Conservation (phyloP, 2,888 invertebrate genomes). For the Chromoteleia sp. region DNA sequence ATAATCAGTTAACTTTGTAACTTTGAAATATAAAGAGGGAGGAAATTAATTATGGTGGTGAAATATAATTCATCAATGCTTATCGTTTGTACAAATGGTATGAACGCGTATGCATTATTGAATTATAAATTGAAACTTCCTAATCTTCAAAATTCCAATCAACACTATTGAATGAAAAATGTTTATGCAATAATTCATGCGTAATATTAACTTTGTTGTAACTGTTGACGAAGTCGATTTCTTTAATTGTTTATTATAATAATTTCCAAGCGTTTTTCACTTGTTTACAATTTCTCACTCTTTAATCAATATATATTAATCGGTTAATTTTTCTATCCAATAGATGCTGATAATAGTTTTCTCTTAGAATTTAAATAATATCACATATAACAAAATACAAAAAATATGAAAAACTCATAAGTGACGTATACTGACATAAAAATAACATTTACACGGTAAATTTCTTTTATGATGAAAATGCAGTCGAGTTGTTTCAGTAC, state of each 20-base stretch:
- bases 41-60: not conserved
- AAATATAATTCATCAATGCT: not conserved
- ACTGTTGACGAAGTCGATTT: no score
- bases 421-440: conserved; percentile 14
- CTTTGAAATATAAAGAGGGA: not conserved
- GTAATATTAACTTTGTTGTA: no score
- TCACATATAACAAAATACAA: conserved; percentile 32
- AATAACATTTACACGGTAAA: conserved; percentile 8
- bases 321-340: not conserved
- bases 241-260: no score
- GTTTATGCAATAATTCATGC: no score
- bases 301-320: not conserved
- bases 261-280: no score
- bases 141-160: no score
- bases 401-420: conserved; percentile 20
- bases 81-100: not conserved
- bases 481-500: conserved; percentile 25
- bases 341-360: not conserved
- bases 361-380: conserved; percentile 1
- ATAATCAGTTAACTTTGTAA: no score
- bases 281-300: no score
- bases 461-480: conserved; percentile 25
- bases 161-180: no score
- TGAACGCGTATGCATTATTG: not conserved
- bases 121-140: not conserved